phyloP scores from a whole-genome alignment of 2,797 vertebrate species.

The Mormyrus proboscirostris region DNA sequence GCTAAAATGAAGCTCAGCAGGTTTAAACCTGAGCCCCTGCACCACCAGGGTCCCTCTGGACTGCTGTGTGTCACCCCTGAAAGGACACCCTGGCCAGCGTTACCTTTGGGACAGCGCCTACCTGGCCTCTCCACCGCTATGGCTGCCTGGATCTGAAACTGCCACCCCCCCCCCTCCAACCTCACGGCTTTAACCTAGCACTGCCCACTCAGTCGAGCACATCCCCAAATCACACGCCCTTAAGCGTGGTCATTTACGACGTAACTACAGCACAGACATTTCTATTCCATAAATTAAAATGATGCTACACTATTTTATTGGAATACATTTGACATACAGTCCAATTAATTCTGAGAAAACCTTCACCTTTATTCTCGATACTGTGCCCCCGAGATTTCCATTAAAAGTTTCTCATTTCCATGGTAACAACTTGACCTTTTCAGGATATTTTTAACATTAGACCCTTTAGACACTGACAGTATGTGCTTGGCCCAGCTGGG shows the following conservation, averaged over 20 bases:
- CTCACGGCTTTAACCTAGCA: not conserved
- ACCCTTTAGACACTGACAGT: conserved; percentile 40
- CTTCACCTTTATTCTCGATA: not conserved
- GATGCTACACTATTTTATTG: not conserved
- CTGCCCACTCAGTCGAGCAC: not conserved
- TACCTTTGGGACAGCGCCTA: not conserved
- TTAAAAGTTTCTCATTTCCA: conserved; percentile 36
- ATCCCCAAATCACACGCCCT: not conserved
- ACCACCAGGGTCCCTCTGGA: not conserved
- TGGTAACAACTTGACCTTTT: conserved; percentile 46
- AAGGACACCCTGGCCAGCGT: not conserved
- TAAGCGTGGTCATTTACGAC: not conserved
- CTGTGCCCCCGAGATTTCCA: not conserved
- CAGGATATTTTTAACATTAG: conserved; percentile 34
- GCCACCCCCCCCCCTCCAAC: not conserved
- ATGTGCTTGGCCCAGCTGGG: conserved; percentile 24
- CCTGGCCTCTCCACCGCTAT: not conserved
- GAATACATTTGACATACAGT: not conserved
- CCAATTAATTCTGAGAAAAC: not conserved
- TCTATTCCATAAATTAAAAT: not conserved
- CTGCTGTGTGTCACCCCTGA: not conserved
- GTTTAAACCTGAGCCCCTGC: not conserved
- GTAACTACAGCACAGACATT: not conserved
- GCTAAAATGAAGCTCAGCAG: not conserved
- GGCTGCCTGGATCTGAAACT: not conserved